Evolutionary conservation across 2,888 invertebrate species (phyloP).

Genomic region (Choristoneura rosaceana): DNA sequence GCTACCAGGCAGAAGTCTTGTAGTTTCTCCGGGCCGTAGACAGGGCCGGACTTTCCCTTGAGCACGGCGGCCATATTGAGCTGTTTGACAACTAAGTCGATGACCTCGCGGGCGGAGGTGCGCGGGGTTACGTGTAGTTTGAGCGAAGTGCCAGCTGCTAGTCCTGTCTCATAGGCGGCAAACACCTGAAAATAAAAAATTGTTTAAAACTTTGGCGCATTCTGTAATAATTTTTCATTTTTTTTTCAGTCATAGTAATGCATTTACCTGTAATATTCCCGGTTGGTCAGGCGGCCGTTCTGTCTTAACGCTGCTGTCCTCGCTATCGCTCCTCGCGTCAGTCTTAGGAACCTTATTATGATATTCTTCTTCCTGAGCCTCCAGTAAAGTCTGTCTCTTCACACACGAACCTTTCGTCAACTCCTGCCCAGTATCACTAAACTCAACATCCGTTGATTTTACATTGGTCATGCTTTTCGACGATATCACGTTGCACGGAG

Average conservation of each 20-base stretch:
- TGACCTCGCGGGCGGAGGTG: conserved; percentile 97
- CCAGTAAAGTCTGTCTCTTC: conserved; percentile 81
- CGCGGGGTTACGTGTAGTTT: conserved; percentile 96
- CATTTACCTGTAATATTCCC: conserved; percentile 87
- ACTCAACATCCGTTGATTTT: conserved; percentile 81
- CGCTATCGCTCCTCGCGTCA: conserved; percentile 66
- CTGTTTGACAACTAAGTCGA: conserved; percentile 97
- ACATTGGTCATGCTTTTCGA: conserved; percentile 88
- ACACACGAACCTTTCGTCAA: conserved; percentile 68
- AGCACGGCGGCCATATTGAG: conserved; percentile 96
- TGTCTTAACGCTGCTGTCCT: conserved; percentile 57
- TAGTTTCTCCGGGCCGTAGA: conserved; percentile 93
- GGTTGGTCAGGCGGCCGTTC: conserved; percentile 73
- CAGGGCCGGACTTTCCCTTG: conserved; percentile 93
- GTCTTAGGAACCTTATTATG: conserved; percentile 83
- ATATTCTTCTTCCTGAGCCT: conserved; percentile 77
- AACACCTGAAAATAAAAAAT: conserved; percentile 88
- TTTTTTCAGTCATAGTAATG: neutral
- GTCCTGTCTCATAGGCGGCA: conserved; percentile 97
- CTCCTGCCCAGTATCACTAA: conserved; percentile 76
- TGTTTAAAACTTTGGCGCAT: neutral
- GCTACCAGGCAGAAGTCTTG: conserved; percentile 97
- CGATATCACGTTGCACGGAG: conserved; percentile 76
- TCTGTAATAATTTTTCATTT: neutral
- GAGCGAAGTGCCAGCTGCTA: conserved; percentile 96